These are phyloP conservation scores for Isaurus tuberculatus DNA, from an alignment of 92 coral and sea anemone genomes.

Conservation along the genomic window DNA sequence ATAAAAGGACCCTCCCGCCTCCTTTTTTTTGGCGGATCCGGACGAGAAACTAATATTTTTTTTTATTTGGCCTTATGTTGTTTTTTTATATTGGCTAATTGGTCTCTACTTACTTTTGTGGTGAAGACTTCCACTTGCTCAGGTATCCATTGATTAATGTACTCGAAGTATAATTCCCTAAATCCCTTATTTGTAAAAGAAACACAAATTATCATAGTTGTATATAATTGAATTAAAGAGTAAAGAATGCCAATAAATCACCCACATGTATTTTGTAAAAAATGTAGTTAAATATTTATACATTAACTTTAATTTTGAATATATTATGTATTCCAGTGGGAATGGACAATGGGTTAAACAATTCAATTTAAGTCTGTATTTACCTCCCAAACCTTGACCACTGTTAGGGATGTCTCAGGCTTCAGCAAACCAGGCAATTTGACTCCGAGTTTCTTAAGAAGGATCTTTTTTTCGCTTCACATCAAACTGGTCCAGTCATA, in stretches of 20 bases:
- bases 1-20: too few species aligned
- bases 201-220: neutral
- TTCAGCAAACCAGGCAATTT: conserved; percentile 40
- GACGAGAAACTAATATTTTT: neutral
- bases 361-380: conserved; percentile 5
- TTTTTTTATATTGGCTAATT: neutral
- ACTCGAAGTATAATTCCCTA: neutral
- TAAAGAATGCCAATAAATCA: neutral
- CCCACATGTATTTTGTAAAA: neutral
- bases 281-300: too few species aligned
- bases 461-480: conserved; percentile 30
- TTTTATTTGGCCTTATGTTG: neutral
- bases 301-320: too few species aligned
- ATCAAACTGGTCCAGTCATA: conserved; percentile 45
- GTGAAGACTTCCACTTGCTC: conserved; percentile 14
- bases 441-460: conserved; percentile 27
- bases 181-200: conserved; percentile 4
- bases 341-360: neutral
- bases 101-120: conserved; percentile 1
- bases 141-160: conserved; percentile 6
- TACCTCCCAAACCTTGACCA: conserved; percentile 44
- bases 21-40: too few species aligned
- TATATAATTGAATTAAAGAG: neutral
- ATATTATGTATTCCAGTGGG: too few species aligned
- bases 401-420: conserved; percentile 42